Conservation (phyloP, 2,888 invertebrate genomes). For the Sarcophaga caerulescens region DNA sequence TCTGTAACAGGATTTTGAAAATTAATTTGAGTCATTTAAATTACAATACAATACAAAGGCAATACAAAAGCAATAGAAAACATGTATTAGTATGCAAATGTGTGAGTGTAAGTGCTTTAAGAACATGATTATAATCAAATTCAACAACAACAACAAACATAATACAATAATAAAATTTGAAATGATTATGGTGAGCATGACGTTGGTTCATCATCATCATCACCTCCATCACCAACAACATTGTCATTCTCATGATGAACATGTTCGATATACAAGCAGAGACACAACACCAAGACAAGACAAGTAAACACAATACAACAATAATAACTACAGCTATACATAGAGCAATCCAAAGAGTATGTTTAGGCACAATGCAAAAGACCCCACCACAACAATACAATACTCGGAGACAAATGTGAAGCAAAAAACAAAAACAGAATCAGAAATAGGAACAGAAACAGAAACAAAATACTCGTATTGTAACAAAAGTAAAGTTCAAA, state of each 20-base stretch:
- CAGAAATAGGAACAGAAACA: too few relatives aligned
- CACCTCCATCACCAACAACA: not conserved
- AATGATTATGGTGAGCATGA: not conserved
- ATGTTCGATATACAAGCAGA: not conserved
- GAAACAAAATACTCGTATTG: too few relatives aligned
- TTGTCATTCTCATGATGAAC: not conserved
- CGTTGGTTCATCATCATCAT: not conserved
- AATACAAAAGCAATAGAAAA: not conserved
- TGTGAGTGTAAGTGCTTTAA: not conserved
- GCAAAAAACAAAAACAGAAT: too few relatives aligned
- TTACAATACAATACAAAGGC: constrained; percentile 69
- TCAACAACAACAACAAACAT: constrained; percentile 1
- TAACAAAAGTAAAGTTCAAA: not conserved
- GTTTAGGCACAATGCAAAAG: too few relatives aligned
- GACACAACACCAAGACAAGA: not conserved
- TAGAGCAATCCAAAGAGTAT: too few relatives aligned
- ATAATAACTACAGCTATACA: not conserved
- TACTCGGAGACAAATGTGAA: too few relatives aligned
- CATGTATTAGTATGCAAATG: not conserved
- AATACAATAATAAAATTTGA: not conserved
- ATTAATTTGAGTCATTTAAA: constrained; percentile 78
- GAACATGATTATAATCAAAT: constrained; percentile 7
- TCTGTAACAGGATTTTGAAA: constrained; percentile 64
- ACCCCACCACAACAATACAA: too few relatives aligned
- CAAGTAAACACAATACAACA: not conserved